Base-by-base conservation (phyloP, 2,797 vertebrate species). In the Coregonus sp. region DNA sequence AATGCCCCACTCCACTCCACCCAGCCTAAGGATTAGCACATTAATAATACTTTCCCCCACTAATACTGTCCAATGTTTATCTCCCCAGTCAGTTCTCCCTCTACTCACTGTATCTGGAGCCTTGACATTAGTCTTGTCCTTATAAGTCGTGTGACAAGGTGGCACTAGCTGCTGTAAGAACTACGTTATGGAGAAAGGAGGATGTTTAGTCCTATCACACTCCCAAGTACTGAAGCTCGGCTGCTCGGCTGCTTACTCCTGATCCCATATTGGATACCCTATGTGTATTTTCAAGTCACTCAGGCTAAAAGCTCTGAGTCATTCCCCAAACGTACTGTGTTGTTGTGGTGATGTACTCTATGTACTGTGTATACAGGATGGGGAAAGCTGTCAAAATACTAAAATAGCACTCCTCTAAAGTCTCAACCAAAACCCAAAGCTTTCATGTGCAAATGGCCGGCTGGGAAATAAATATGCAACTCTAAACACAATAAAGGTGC, bases 371-470 rank as follows among this genome's bases (percentile, higher is more conserved):
- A 25, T 6, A 50, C 35, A 18, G 63, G 50, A 51, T n/a, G 33
- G 11, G 40, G 11, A 14, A 6, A 29, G 15, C n/a, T 15, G 20
- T 25, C 14, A 37, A 40, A 61, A n/a, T 61, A 20, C 6, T 9
- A 20, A 15, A 25, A 18, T 37, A 35, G 5, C 4, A 47, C 37
- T 20, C n/a, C 12, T 29, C n/a, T 50, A 35, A 20, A 59, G 5
- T 59, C 56, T 18, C 16, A 20, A 20, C 56, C n/a, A 59, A 56
- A 56, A 52, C 59, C 31, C 77, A 75, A 77, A 66, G 74, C 81
- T 80, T 82, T 85, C 70, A 78, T 83, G 77, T 81, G 70, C 70
- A 80, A 80, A 83, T 81, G 35, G 9, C 15, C 31, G 61, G 51
- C 51, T 61, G 80, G 74, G 76, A 81, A 86, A 80, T 75, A 83